phyloP scores from a whole-genome alignment of 2,113 vertebrate species.

The Ailurus styani region DNA sequence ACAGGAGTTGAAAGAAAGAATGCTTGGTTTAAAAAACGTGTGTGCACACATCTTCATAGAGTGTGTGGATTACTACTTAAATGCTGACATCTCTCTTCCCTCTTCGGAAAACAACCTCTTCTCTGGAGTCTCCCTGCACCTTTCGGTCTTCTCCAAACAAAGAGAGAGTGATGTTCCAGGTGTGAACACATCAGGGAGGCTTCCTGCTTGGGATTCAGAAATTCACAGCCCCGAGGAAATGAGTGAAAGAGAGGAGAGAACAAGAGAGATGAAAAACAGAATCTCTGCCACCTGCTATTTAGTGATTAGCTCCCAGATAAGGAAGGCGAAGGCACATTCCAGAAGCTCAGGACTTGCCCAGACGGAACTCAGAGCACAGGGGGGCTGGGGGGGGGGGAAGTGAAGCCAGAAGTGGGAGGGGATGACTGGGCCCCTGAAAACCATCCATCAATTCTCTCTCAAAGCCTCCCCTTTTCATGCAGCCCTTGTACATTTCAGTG shows the following conservation, averaged over 20 bases:
- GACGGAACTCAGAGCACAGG: conserved; percentile 67
- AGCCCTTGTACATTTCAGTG: neutral
- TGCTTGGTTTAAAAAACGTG: neutral
- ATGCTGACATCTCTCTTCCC: neutral
- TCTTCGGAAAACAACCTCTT: neutral
- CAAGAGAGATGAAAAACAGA: conserved; percentile 77
- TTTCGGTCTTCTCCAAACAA: conserved; percentile 22
- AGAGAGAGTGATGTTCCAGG: conserved; percentile 67
- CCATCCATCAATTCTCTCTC: neutral
- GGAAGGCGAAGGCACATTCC: conserved; percentile 81
- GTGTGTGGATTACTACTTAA: neutral
- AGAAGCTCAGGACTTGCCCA: conserved; percentile 78
- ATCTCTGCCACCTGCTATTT: conserved; percentile 81
- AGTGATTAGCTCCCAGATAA: conserved; percentile 83
- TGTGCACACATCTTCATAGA: neutral
- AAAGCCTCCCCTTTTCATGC: neutral
- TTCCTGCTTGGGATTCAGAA: conserved; percentile 80
- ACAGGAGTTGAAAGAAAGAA: neutral
- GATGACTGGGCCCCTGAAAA: neutral
- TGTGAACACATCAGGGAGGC: conserved; percentile 62
- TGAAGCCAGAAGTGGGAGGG: neutral
- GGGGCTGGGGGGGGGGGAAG: conserved; percentile 37
- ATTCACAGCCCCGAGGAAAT: conserved; percentile 76
- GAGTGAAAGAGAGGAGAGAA: conserved; percentile 68
- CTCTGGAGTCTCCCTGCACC: conserved; percentile 3